Percentiles rank a stretch among this genome's conserved stretches.
These are phyloP conservation scores for Xylota sylvarum DNA, from an alignment of 2,888 invertebrate genomes.

Conservation along the genomic window DNA sequence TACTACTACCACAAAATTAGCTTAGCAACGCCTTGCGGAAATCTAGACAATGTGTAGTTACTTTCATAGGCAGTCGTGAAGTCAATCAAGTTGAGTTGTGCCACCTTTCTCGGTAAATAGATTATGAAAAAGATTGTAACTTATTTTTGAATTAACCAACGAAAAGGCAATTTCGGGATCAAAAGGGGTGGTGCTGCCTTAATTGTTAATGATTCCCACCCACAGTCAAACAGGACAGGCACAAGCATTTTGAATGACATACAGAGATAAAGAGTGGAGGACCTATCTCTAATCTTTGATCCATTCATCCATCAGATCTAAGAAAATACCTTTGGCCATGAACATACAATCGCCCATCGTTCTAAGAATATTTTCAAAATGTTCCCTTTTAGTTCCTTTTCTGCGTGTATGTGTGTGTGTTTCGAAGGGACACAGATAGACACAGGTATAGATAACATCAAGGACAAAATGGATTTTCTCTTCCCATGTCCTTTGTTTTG, in stretches of 20 bases:
- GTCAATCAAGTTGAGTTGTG: not conserved
- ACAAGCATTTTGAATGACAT: constrained; percentile 7
- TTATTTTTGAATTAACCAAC: constrained; percentile 65
- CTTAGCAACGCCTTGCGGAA: not conserved
- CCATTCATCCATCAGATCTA: constrained; percentile 70
- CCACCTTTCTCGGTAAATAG: constrained; percentile 6
- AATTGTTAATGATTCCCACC: constrained; percentile 57
- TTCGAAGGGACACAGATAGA: not conserved
- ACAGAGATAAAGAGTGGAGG: constrained; percentile 45
- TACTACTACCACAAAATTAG: too few relatives aligned
- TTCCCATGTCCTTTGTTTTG: constrained; percentile 69
- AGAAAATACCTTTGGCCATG: constrained; percentile 66
- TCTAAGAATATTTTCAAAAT: constrained; percentile 43
- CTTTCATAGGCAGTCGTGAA: not conserved
- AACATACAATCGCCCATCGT: constrained; percentile 30
- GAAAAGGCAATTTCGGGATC: constrained; percentile 40
- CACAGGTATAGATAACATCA: constrained; percentile 56
- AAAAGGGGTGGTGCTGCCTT: constrained; percentile 33
- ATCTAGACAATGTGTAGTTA: too few relatives aligned
- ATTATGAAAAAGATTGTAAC: constrained; percentile 62
- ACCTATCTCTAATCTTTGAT: constrained; percentile 71
- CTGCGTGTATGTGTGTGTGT: not conserved
- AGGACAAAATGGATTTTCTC: constrained; percentile 72
- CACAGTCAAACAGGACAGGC: constrained; percentile 6
- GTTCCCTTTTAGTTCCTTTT: not conserved